Percentiles rank a stretch among this genome's conserved stretches.
These are phyloP conservation scores for Epinotia nisella DNA, from an alignment of 2,888 invertebrate species.

Conservation along the genomic window DNA sequence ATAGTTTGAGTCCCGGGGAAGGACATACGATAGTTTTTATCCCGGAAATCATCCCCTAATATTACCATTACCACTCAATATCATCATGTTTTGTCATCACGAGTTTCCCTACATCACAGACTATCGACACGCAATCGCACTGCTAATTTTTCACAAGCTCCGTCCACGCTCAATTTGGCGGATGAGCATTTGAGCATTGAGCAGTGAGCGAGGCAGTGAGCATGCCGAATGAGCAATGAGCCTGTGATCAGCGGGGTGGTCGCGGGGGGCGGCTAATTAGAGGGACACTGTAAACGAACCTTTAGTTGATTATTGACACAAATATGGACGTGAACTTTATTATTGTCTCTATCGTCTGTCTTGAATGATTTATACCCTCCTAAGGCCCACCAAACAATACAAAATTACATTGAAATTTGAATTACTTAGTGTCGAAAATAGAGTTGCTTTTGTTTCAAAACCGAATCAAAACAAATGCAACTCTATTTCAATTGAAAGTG, in stretches of 20 bases:
- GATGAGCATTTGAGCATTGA: slow-evolving; percentile 17
- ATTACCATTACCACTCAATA: no score
- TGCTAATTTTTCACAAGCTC: slow-evolving; percentile 8
- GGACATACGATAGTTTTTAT: no score
- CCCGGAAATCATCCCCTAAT: no score
- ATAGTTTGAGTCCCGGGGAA: no score
- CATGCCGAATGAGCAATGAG: slow-evolving; percentile 2
- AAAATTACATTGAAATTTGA: no score
- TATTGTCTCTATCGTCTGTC: background rate
- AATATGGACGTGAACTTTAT: background rate
- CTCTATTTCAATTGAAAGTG: no score
- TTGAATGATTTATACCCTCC: no score
- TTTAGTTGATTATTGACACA: background rate
- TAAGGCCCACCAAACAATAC: no score
- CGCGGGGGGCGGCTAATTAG: slow-evolving; percentile 4
- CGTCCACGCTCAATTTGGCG: slow-evolving; percentile 20
- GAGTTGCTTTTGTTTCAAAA: no score
- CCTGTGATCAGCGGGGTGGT: slow-evolving; percentile 14
- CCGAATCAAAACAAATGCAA: no score
- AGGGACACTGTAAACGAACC: background rate
- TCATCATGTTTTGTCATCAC: no score
- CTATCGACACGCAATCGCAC: background rate
- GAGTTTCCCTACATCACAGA: background rate
- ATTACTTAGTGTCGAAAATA: no score
- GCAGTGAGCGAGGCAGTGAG: slow-evolving; percentile 8